Conservation (phyloP, 2,797 vertebrate genomes). For the Danio aesculapii region DNA sequence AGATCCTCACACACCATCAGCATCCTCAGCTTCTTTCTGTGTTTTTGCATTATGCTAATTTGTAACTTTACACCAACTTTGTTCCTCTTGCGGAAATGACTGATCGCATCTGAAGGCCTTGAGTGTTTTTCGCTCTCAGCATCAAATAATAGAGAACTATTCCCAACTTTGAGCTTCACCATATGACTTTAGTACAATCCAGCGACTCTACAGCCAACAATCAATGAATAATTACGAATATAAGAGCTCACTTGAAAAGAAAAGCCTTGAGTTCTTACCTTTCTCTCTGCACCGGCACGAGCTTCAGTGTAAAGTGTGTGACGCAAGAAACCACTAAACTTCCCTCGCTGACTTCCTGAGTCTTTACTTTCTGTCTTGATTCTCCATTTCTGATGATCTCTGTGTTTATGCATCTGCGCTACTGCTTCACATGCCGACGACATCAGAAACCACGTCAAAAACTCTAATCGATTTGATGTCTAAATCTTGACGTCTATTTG, state of each 20-base stretch:
- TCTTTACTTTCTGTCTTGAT: slow-evolving; percentile 58
- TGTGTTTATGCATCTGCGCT: neutral
- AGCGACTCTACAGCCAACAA: neutral
- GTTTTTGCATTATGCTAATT: neutral
- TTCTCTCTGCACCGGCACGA: slow-evolving; percentile 74
- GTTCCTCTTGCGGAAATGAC: slow-evolving; percentile 59
- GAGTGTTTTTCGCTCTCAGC: slow-evolving; percentile 25
- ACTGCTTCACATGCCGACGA: neutral
- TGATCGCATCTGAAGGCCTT: slow-evolving; percentile 52
- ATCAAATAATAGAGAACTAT: neutral
- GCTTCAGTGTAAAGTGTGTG: slow-evolving; percentile 75
- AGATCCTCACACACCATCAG: no score
- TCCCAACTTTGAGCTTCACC: no score
- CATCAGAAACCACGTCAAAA: neutral
- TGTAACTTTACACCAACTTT: neutral
- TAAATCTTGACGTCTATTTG: no score
- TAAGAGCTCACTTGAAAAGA: slow-evolving; percentile 15
- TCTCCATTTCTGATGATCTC: slow-evolving; percentile 55
- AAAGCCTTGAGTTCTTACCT: slow-evolving; percentile 73
- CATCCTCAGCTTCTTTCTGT: neutral
- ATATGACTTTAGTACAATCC: neutral
- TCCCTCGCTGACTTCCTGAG: slow-evolving; percentile 81
- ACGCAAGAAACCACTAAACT: slow-evolving; percentile 86
- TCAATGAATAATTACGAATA: neutral
- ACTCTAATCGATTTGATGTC: no score